Evolutionary conservation across 2,113 vertebrate genomes (phyloP).

Genomic region (Motacilla tschutschensis): DNA sequence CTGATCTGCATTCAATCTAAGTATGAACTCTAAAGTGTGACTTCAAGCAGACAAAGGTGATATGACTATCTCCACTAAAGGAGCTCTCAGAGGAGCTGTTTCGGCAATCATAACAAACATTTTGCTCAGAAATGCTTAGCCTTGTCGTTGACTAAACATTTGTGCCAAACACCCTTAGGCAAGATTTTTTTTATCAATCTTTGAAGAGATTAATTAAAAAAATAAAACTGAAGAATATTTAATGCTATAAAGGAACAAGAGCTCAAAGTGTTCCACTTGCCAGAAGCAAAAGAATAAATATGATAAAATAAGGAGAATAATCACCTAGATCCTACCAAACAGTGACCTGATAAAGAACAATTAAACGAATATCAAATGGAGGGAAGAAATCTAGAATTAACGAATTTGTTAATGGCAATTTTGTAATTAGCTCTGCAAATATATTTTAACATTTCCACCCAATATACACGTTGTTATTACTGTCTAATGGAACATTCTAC

Average conservation of each 20-base stretch:
- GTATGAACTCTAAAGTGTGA: background rate
- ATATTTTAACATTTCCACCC: background rate
- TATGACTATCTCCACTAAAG: background rate
- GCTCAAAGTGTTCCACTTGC: background rate
- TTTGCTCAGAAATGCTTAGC: background rate
- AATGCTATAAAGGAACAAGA: background rate
- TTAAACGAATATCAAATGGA: background rate
- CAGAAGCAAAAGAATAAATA: background rate
- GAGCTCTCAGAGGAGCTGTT: background rate
- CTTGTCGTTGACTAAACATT: background rate
- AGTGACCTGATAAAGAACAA: background rate
- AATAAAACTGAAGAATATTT: background rate
- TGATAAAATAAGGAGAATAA: background rate
- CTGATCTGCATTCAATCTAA: background rate
- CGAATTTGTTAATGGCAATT: background rate
- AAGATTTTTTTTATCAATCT: background rate
- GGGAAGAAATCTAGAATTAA: background rate
- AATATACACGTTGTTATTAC: background rate
- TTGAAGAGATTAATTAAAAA: background rate
- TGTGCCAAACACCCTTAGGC: background rate
- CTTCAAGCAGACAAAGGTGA: conserved; percentile 1
- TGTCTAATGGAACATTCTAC: background rate
- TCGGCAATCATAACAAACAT: background rate
- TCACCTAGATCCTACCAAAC: background rate
- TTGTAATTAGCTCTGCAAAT: background rate